These are phyloP conservation scores for Pterocles burchelli DNA, from an alignment of 2,113 vertebrate genomes.

Conservation along the genomic window DNA sequence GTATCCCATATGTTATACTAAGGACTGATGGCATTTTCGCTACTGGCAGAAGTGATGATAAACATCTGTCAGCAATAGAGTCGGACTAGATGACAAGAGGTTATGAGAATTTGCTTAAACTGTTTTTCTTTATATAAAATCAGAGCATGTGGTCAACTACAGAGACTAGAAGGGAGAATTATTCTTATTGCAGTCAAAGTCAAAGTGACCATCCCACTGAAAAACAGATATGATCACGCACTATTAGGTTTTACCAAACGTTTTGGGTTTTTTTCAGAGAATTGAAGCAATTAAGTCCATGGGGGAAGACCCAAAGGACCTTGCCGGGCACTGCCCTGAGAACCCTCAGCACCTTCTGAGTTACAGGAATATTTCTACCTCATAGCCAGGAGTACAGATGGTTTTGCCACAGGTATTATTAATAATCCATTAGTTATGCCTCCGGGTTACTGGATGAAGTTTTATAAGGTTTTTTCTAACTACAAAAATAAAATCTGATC, in stretches of 20 bases:
- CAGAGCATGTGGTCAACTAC: not conserved
- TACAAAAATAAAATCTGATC: not conserved
- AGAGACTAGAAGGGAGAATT: not conserved
- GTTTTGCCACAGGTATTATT: not conserved
- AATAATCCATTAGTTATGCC: not conserved
- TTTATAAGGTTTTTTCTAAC: not conserved
- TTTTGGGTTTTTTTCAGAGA: not conserved
- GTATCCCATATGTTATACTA: not conserved
- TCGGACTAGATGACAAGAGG: not conserved
- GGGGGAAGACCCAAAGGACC: not conserved
- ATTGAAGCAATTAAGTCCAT: not conserved
- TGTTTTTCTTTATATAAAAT: not conserved
- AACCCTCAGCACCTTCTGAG: not conserved
- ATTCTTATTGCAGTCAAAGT: not conserved
- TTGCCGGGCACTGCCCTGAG: not conserved
- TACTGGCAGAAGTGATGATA: not conserved
- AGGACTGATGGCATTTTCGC: conserved; percentile 15
- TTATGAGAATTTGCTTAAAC: not conserved
- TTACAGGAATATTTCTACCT: not conserved
- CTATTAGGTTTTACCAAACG: not conserved
- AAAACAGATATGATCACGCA: not conserved
- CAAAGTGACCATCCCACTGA: not conserved
- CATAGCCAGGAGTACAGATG: not conserved
- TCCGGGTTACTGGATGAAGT: not conserved
- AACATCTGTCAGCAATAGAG: not conserved